phyloP scores from a whole-genome alignment of 2,113 vertebrate species.

The Poeciliopsis turrubarensis region DNA sequence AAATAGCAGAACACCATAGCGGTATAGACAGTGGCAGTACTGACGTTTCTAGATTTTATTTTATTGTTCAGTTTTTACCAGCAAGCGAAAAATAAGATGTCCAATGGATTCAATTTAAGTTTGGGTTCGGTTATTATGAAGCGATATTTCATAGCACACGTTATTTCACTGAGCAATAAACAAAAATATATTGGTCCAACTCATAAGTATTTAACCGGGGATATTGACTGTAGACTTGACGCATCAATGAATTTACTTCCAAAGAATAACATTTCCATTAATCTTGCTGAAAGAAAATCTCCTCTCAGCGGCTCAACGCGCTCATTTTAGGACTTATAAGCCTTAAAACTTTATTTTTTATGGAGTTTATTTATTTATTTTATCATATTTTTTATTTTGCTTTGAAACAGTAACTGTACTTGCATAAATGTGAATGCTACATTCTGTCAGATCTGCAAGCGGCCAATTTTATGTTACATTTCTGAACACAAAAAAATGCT shows the following conservation, averaged over 20 bases:
- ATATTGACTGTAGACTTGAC: not conserved
- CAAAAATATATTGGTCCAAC: not conserved
- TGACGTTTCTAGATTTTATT: not conserved
- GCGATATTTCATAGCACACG: not conserved
- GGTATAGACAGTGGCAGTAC: not conserved
- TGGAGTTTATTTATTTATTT: not conserved
- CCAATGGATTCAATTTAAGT: too few species aligned
- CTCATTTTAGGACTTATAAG: not conserved
- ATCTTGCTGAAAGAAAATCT: not conserved
- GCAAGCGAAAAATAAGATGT: too few species aligned
- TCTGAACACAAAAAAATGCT: slow-evolving; percentile 65
- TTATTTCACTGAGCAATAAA: not conserved
- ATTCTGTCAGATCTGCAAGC: slow-evolving; percentile 32
- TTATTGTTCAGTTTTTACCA: not conserved
- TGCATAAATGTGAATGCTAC: not conserved
- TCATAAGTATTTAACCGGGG: too few species aligned
- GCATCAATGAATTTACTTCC: not conserved
- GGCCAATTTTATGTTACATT: slow-evolving; percentile 33
- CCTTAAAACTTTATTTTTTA: not conserved
- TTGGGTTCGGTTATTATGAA: too few species aligned
- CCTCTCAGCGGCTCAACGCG: too few species aligned
- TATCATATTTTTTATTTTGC: not conserved
- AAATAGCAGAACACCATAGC: not conserved
- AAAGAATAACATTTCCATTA: not conserved
- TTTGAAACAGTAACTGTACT: not conserved